These are phyloP conservation scores for Uropsilus gracilis DNA, from an alignment of 2,113 vertebrate species.

Conservation along the genomic window DNA sequence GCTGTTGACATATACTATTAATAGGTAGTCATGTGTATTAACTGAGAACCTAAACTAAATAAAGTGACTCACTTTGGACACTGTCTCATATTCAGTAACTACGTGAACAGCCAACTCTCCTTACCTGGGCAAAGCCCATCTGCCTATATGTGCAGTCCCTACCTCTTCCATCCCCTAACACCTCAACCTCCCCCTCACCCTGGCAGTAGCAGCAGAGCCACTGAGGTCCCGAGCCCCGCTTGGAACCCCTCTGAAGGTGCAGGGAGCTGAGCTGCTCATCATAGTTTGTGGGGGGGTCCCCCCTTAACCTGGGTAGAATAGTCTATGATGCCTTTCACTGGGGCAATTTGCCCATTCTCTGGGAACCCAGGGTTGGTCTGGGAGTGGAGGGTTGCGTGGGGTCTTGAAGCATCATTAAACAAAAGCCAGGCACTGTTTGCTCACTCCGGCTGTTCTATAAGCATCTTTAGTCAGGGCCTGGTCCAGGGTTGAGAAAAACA, in stretches of 20 bases:
- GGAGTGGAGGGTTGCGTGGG: background rate
- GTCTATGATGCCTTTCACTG: background rate
- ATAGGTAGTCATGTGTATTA: background rate
- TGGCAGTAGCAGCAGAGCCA: too few species aligned
- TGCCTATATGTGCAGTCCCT: fast-evolving
- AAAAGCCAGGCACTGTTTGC: background rate
- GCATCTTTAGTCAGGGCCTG: background rate
- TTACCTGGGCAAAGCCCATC: background rate
- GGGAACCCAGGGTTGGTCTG: background rate
- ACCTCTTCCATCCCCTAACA: too few species aligned
- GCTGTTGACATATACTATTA: constrained; percentile 33
- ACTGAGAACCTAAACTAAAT: constrained; percentile 26
- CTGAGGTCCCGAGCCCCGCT: too few species aligned
- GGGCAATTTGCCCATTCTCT: background rate
- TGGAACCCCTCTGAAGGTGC: background rate
- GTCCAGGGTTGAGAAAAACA: background rate
- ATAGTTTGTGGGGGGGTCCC: too few species aligned
- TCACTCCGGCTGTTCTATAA: background rate
- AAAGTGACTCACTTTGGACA: background rate
- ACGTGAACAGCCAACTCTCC: background rate
- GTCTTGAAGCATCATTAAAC: background rate
- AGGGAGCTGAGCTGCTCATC: background rate
- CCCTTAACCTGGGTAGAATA: background rate
- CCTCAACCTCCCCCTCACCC: too few species aligned
- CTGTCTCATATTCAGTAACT: background rate